Conservation (phyloP, 1,140 invertebrate species). For the Drosophila seguyi region DNA sequence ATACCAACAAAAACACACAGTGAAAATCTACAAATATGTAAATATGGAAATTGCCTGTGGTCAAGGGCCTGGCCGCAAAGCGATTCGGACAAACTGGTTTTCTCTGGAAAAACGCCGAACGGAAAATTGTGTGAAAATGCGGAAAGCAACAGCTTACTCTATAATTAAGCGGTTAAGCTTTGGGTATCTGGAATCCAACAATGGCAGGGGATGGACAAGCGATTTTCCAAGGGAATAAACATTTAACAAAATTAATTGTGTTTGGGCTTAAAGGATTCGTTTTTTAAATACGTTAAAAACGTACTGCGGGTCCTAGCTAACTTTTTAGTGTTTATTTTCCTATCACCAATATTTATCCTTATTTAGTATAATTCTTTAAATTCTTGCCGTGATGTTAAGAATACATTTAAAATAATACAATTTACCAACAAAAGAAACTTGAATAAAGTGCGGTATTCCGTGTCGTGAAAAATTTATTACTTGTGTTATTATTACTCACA, state of each 20-base stretch:
- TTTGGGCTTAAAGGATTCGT: background rate
- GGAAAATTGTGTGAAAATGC: conserved; percentile 53
- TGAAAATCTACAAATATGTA: conserved; percentile 33
- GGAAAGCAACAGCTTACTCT: conserved; percentile 53
- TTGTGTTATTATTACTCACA: conserved; percentile 1
- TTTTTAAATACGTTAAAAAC: background rate
- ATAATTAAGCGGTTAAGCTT: conserved; percentile 66
- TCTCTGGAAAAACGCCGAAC: conserved; percentile 20
- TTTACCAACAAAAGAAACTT: background rate
- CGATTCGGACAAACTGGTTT: conserved; percentile 60
- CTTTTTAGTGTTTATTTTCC: background rate
- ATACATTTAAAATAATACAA: too few species aligned
- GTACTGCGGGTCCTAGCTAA: background rate
- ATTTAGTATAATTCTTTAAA: background rate
- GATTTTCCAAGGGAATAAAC: background rate
- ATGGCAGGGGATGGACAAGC: background rate
- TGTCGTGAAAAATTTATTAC: background rate
- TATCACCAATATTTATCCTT: background rate
- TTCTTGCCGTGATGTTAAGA: background rate
- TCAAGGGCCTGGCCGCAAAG: conserved; percentile 46
- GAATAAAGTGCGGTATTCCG: background rate
- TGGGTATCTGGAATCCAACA: conserved; percentile 1
- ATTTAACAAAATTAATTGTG: background rate
- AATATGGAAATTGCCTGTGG: conserved; percentile 41
- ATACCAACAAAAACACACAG: conserved; percentile 41